phyloP scores from a whole-genome alignment of 1,140 invertebrate species.

The Polyergus mexicanus region DNA sequence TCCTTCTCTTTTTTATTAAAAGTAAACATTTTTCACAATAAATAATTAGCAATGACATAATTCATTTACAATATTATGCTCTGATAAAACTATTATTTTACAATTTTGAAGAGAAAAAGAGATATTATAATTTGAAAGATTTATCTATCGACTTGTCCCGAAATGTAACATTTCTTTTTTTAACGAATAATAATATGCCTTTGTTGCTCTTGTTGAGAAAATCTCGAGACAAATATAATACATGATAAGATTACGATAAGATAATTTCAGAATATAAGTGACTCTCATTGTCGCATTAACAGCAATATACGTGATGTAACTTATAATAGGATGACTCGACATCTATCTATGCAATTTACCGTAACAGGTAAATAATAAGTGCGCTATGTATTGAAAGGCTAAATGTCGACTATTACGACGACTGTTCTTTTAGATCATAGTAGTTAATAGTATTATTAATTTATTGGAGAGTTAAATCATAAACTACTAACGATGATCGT shows the following conservation, averaged over 20 bases:
- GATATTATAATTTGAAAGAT: no score
- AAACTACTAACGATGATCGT: neutral
- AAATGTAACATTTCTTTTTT: no score
- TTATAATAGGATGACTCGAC: neutral
- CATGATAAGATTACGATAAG: no score
- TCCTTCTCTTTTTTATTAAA: neutral
- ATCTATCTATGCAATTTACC: neutral
- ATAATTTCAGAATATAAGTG: neutral
- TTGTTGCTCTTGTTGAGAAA: neutral
- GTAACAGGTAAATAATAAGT: no score
- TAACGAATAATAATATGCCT: neutral
- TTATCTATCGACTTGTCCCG: no score
- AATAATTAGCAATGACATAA: neutral
- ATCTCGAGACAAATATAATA: neutral
- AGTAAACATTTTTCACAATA: neutral
- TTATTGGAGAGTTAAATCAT: neutral
- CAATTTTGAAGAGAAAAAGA: no score
- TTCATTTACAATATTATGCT: neutral
- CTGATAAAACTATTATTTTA: neutral
- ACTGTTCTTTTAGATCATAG: no score
- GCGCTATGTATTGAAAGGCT: neutral
- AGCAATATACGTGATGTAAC: neutral
- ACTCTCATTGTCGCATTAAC: neutral
- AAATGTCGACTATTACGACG: neutral
- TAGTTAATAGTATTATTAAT: no score